phyloP scores from a whole-genome alignment of 2,888 invertebrate genomes.

The Ischnus inquisitorius region DNA sequence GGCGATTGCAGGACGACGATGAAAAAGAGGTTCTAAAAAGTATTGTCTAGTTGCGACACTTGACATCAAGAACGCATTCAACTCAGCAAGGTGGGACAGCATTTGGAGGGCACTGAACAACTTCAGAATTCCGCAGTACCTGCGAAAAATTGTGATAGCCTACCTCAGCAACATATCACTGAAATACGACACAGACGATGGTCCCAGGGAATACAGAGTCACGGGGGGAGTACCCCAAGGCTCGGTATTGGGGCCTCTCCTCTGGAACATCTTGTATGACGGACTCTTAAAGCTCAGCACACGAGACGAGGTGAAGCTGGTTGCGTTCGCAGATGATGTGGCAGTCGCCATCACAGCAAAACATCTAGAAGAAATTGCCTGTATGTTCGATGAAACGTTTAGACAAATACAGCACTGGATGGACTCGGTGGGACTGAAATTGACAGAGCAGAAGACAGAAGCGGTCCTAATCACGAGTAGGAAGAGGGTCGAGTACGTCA shows the following conservation, averaged over 20 bases:
- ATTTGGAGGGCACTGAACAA: slow-evolving; percentile 60
- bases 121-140: slow-evolving; percentile 64
- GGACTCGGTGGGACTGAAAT: not conserved
- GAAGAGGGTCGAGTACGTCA: slow-evolving; percentile 45
- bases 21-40: slow-evolving; percentile 45
- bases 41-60: slow-evolving; percentile 47
- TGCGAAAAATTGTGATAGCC: slow-evolving; percentile 63
- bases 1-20: slow-evolving; percentile 57
- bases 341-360: not conserved
- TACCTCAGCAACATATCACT: slow-evolving; percentile 67
- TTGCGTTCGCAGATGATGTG: slow-evolving; percentile 28
- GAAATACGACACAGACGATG: slow-evolving; percentile 55
- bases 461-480: slow-evolving; percentile 54
- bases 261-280: slow-evolving; percentile 42
- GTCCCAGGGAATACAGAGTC: slow-evolving; percentile 15
- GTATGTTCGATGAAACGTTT: not conserved
- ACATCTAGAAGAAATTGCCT: not conserved
- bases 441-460: not conserved
- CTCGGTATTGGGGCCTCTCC: too few relatives aligned
- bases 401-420: not conserved
- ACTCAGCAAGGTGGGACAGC: slow-evolving; percentile 67
- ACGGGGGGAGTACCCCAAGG: too few relatives aligned
- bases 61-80: slow-evolving; percentile 70
- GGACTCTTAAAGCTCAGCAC: not conserved
- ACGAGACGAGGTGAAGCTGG: not conserved